Base-by-base conservation (phyloP, 2,113 vertebrate species). In the Parotia lawesii region DNA sequence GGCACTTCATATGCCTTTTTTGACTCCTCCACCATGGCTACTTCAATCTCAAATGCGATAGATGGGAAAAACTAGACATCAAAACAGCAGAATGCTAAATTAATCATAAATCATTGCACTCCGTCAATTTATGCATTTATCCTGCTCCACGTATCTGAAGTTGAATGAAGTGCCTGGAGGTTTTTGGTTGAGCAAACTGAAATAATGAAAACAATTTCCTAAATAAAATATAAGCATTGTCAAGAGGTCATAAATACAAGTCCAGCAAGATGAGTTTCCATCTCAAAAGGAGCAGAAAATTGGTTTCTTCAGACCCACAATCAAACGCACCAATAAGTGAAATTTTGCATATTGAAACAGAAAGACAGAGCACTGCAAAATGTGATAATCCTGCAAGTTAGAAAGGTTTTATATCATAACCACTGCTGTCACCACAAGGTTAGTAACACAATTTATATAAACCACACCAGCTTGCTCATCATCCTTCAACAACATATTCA, bases 281-380 rank as follows among this genome's bases (percentile, higher is more conserved):
- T 31, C 64, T 94, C 79, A 95, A 95, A 94, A 94, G 77, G 87
- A 90, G 76, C 48, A 86, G 79, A 95, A 94, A 95, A 95, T 94
- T 94, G 75, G 35, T 77, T 97, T 70, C 82, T 90, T 93, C 85
- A 75, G 87, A 95, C 57, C 40, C 64, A 75, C 12, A 85, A 90
- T 90, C 78, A 94, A 95, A 88, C 54, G 60, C 1, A 0, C 40
- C 93, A 91, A 48, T 86, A 77, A 93, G 61, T 61, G 75, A 91
- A 90, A 85, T 56, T 89, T 71, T 90, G 81, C 53, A 31, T 80
- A 48, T 50, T 85, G 89, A 90, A 94, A 95, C 0, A 37, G 85
- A 96, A 88, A 74, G 77, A 79, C 27, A 73, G 33, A 85, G 40
- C 29, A 62, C 29, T 87, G 66, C 64, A 64, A 73, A 91, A 88